phyloP scores from a whole-genome alignment of 2,113 vertebrate genomes.

The Carlito syrichta region DNA sequence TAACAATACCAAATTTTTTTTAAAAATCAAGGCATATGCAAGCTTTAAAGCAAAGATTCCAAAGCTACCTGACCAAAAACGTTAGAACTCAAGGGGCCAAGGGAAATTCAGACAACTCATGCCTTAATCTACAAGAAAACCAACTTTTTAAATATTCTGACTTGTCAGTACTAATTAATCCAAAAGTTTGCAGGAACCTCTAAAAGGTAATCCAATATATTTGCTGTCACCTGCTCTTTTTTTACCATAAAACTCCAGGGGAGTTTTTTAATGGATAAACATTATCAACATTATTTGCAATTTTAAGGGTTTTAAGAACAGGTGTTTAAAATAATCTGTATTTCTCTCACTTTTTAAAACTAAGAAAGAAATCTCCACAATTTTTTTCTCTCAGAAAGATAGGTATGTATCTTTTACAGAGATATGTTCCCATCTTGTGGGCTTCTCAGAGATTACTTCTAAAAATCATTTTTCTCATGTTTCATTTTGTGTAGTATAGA shows the following conservation, averaged over 20 bases:
- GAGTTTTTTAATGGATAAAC: background rate
- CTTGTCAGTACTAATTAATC: background rate
- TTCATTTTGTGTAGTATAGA: slow-evolving; percentile 17
- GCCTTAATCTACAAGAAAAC: background rate
- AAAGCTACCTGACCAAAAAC: slow-evolving; percentile 21
- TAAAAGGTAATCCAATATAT: background rate
- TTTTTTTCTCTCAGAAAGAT: background rate
- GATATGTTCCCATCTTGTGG: background rate
- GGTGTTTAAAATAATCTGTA: background rate
- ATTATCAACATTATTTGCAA: background rate
- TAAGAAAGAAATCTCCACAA: background rate
- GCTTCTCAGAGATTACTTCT: background rate
- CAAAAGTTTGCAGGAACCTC: slow-evolving; percentile 26
- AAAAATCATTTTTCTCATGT: slow-evolving; percentile 17
- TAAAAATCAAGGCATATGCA: background rate
- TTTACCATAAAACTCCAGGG: background rate
- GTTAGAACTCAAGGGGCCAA: background rate
- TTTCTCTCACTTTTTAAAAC: slow-evolving; percentile 33
- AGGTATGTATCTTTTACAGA: background rate
- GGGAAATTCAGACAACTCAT: background rate
- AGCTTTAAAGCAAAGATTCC: slow-evolving; percentile 19
- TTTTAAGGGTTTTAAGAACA: background rate
- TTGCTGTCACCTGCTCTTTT: background rate
- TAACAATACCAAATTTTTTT: slow-evolving; percentile 5
- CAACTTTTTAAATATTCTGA: background rate